Percentiles rank a stretch among this genome's conserved stretches.
Conservation (phyloP, 2,797 vertebrate species). For the Anguilla obscura region DNA sequence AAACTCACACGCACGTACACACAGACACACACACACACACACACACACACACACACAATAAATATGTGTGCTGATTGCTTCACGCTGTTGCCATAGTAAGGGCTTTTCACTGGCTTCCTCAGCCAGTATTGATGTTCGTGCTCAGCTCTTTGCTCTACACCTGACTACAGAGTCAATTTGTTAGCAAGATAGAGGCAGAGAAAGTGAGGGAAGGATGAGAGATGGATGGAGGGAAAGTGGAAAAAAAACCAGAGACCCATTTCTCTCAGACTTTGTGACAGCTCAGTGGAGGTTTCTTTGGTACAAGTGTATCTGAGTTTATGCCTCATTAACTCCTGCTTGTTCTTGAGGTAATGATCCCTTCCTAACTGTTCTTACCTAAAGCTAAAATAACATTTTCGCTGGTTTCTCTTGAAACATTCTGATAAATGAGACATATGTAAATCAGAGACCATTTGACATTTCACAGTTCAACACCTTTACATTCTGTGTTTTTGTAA, state of each 20-base stretch:
- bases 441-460: background rate
- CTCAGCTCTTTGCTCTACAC: background rate
- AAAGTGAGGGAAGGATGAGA: background rate
- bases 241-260: constrained; percentile 7
- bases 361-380: background rate
- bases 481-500: background rate
- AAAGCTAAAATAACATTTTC: background rate
- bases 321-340: background rate
- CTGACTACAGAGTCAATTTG: background rate
- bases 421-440: background rate
- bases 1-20: background rate
- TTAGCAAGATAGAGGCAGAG: background rate
- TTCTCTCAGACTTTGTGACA: background rate
- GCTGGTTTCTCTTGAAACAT: background rate
- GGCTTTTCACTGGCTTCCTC: background rate
- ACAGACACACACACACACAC: background rate
- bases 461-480: background rate
- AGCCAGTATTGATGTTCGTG: background rate
- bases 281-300: background rate
- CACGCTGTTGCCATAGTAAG: background rate
- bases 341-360: background rate
- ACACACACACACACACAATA: background rate
- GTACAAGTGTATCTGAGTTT: background rate
- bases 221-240: constrained; percentile 13
- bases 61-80: background rate